A percentile compares a stretch with the other conserved stretches of the same genome.
These are phyloP conservation scores for Plodia interpunctella DNA, from an alignment of 1,140 invertebrate species.

Conservation along the genomic window DNA sequence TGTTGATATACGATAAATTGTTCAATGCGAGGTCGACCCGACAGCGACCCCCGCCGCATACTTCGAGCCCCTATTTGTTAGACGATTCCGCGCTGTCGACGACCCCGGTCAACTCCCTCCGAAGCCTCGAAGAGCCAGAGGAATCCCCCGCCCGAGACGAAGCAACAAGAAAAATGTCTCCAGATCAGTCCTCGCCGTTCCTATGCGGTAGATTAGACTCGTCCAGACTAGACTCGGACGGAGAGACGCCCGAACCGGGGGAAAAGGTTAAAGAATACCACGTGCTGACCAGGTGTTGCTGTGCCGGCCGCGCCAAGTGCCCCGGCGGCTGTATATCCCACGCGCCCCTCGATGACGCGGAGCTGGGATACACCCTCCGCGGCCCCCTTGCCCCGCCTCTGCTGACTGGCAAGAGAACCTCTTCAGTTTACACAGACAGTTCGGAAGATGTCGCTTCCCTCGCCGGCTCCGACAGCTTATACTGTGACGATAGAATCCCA, in stretches of 20 bases:
- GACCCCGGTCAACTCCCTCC: slow-evolving; percentile 76
- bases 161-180: too few relatives aligned
- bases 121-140: slow-evolving; percentile 80
- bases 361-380: slow-evolving; percentile 32
- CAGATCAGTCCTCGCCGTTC: slow-evolving; percentile 35
- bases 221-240: slow-evolving; percentile 19
- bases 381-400: slow-evolving; percentile 66
- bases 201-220: slow-evolving; percentile 40
- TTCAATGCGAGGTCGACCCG: slow-evolving; percentile 29
- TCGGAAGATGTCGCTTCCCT: slow-evolving; percentile 90
- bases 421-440: slow-evolving; percentile 91
- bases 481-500: slow-evolving; percentile 82
- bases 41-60: slow-evolving; percentile 70
- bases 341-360: slow-evolving; percentile 28
- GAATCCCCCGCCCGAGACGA: slow-evolving; percentile 30
- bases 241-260: slow-evolving; percentile 4
- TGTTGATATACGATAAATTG: slow-evolving; percentile 47
- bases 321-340: slow-evolving; percentile 23
- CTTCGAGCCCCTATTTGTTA: slow-evolving; percentile 24
- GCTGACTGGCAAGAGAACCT: slow-evolving; percentile 82
- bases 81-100: slow-evolving; percentile 75
- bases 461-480: slow-evolving; percentile 83
- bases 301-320: slow-evolving; percentile 24
- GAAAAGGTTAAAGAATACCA: slow-evolving; percentile 38
- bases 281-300: slow-evolving; percentile 51